A percentile compares a stretch with the other conserved stretches of the same genome.
Evolutionary conservation across 1,140 invertebrate species (phyloP).

Genomic region (Forficula auricularia): DNA sequence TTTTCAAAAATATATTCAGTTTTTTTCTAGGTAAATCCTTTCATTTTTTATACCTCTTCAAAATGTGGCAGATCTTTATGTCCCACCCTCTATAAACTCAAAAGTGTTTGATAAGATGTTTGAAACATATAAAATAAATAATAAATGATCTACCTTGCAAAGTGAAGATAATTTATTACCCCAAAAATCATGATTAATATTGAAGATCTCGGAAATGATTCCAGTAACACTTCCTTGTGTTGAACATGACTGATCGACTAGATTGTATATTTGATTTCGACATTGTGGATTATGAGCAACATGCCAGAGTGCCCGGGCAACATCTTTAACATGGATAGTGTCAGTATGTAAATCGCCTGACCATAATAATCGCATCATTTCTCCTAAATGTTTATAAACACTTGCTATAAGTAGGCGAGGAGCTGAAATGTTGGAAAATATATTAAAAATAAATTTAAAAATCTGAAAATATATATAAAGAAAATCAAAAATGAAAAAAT

Average conservation of each 20-base stretch:
- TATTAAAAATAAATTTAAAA: constrained; percentile 4
- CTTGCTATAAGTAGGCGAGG: constrained; percentile 68
- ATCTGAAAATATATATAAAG: too few species aligned
- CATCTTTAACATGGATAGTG: constrained; percentile 70
- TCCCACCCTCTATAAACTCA: too few species aligned
- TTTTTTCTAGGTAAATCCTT: too few species aligned
- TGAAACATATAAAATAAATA: too few species aligned
- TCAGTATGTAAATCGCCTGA: constrained; percentile 66
- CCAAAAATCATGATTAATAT: constrained; percentile 72
- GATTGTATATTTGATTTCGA: constrained; percentile 50
- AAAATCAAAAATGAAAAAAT: too few species aligned
- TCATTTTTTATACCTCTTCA: too few species aligned
- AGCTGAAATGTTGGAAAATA: constrained; percentile 32
- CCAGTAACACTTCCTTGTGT: constrained; percentile 66
- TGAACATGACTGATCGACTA: constrained; percentile 64
- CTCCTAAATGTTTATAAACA: constrained; percentile 69
- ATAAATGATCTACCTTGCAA: constrained; percentile 60
- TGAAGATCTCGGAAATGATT: constrained; percentile 63
- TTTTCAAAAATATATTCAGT: too few species aligned
- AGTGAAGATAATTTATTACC: constrained; percentile 58
- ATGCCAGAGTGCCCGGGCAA: constrained; percentile 62
- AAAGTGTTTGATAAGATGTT: too few species aligned
- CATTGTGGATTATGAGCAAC: constrained; percentile 33
- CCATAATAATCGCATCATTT: constrained; percentile 85
- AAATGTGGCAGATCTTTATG: too few species aligned